These are phyloP conservation scores for Idaea straminata DNA, from an alignment of 2,888 invertebrate species.

Conservation along the genomic window DNA sequence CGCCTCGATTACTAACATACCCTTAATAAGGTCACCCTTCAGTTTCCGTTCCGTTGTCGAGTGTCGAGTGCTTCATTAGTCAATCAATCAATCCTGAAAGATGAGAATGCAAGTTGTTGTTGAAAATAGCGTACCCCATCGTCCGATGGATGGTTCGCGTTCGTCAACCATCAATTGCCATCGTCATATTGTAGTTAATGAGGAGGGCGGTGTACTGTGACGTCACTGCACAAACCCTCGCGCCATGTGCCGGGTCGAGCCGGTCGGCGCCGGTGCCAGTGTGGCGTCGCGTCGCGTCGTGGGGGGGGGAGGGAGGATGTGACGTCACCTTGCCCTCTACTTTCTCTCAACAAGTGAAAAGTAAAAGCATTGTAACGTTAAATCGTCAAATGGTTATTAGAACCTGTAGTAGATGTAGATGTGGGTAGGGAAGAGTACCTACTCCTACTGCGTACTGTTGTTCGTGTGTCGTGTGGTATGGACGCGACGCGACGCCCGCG, in stretches of 20 bases:
- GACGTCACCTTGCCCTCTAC: background rate
- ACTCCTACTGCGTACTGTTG: too few species aligned
- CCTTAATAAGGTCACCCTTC: background rate
- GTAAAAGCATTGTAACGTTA: background rate
- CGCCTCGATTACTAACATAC: background rate
- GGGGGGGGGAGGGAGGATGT: background rate
- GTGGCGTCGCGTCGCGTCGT: background rate
- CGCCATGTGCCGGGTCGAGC: too few species aligned
- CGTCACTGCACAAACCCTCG: background rate
- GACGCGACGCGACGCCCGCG: too few species aligned
- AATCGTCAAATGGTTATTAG: background rate
- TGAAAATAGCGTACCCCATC: background rate
- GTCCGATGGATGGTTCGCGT: background rate
- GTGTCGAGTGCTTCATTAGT: background rate
- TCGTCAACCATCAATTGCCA: too few species aligned
- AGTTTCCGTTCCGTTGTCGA: background rate
- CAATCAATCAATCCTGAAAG: background rate
- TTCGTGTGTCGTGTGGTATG: too few species aligned
- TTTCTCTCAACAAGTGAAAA: background rate
- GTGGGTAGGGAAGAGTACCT: too few species aligned
- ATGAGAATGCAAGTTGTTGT: background rate
- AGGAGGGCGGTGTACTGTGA: background rate
- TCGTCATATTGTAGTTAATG: background rate
- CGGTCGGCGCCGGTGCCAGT: too few species aligned
- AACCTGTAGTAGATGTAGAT: background rate